Base-by-base conservation (phyloP, 1,140 invertebrate genomes). In the Sminthurides bifidus region DNA sequence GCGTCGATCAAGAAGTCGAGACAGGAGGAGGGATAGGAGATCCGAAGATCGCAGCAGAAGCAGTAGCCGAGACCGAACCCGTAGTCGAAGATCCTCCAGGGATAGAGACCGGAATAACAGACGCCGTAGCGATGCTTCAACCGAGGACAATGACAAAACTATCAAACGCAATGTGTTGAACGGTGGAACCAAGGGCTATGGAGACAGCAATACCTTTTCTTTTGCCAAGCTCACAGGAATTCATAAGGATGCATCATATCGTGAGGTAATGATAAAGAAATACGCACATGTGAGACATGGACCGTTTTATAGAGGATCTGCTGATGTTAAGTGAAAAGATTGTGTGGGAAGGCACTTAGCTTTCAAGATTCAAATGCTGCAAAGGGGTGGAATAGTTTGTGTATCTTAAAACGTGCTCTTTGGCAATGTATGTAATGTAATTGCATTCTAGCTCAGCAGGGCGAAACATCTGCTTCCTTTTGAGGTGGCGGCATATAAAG, bases 201-300 rank as follows among this genome's bases (percentile, higher is more conserved):
- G 14, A 38, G 45, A 29, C 33, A 35, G 3, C 43, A 52, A 59
- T 4, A 45, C 56, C 8, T 51, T 23, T 40, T 45, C 58, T 1
- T 59, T 46, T 27, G 44, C 51, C 10, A 64, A 60, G 26, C 26
- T 64, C 6, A 49, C 38, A 8, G 56, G 58, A 21, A 17, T 63
- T 10, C 48, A 54, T 21, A 58, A 49, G 37, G 61, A 64, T 41
- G 51, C 53, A 17, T 58, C 55, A n/a, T 60, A 45, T 30, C 40
- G 58, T 38, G 58, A 64, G 43, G 56, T 62, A 53, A 29, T 23
- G 17, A n/a, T n/a, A n/a, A n/a, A n/a, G n/a, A n/a, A n/a, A n/a
- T n/a, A n/a, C n/a, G n/a, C n/a, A n/a, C n/a, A n/a, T n/a, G n/a
- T n/a, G n/a, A n/a, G n/a, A n/a, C n/a, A n/a, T n/a, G n/a, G n/a